Evolutionary conservation across 2,797 vertebrate genomes (phyloP), one percentile per base, ranked within the genome.

Genomic region (Manis pentadactyla): DNA sequence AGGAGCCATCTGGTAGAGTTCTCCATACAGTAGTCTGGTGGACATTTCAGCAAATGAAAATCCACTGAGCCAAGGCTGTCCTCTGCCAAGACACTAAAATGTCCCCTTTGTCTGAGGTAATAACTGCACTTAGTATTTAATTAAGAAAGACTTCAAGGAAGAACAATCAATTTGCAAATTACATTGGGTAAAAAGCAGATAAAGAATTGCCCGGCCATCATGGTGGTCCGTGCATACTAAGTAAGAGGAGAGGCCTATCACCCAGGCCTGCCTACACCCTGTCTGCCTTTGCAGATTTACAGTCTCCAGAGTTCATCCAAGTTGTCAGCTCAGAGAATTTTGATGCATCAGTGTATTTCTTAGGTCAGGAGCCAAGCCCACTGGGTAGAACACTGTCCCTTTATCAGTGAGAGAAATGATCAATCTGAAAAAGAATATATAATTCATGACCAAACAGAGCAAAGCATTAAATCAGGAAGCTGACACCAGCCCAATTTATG

Each of bases 361-460:
- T 93, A 98, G 98, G 98, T 97, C 97, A 97, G 64, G 96, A 98
- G 98, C 97, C 98, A 98, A 98, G 97, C 95, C 98, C 97, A 97
- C 97, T 98, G 96, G 90, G 97, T 98, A 97, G 96, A 98, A 97
- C 91, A 91, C 86, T 97, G 98, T 97, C 97, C 97, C 96, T 98
- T 95, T 98, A 98, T 98, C 97, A 90, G 97, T 53, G 19, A 96
- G 97, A 98, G 93, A 98, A 98, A 98, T 90, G 98, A 99, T 98
- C 98, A 98, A 98, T 98, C 98, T 98, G 95, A 97, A 97, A 98
- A 92, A 98, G 98, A 98, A 98, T 98, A 98, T 98, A 98, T 98
- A 98, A 99, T 98, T 98, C 98, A 98, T 98, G 98, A 98, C 97
- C 97, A 98, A 98, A 98, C 93, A 95, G 97, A 98, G 98, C 97